Evolutionary conservation across 2,113 vertebrate species (phyloP).

Genomic region (Catharus bicknelli): DNA sequence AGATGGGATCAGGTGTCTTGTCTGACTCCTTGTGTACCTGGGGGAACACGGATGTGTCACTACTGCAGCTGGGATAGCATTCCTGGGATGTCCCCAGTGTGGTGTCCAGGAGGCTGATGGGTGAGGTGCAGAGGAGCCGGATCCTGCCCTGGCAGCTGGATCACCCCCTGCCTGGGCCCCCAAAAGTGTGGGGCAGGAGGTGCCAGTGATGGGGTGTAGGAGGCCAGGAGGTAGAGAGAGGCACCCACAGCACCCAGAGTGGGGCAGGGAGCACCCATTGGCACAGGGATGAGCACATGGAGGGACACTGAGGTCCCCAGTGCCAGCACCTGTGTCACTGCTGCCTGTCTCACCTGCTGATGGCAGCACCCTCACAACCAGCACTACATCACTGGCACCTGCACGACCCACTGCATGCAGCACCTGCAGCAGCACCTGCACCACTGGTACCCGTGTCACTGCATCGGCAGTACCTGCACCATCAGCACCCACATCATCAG

Average conservation of each 20-base stretch:
- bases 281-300: rapidly evolving
- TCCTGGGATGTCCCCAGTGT: neutral
- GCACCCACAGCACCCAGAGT: neutral
- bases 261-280: neutral
- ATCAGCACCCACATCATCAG: neutral
- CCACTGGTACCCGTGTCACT: neutral
- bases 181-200: neutral
- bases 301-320: rapidly evolving
- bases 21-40: neutral
- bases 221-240: neutral
- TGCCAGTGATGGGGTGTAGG: rapidly evolving
- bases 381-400: neutral
- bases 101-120: rapidly evolving
- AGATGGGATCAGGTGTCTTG: conserved; percentile 68
- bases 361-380: neutral
- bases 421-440: neutral
- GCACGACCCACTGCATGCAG: rapidly evolving
- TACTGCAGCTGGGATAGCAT: rapidly evolving
- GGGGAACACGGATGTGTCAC: neutral
- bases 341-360: neutral
- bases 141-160: neutral
- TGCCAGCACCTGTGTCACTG: neutral
- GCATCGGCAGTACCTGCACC: neutral
- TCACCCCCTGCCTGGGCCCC: rapidly evolving
- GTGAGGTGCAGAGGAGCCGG: rapidly evolving